Evolutionary conservation across 2,888 invertebrate species (phyloP), one percentile per base, ranked within the genome.

Genomic region (Sinhomidia bicolor): DNA sequence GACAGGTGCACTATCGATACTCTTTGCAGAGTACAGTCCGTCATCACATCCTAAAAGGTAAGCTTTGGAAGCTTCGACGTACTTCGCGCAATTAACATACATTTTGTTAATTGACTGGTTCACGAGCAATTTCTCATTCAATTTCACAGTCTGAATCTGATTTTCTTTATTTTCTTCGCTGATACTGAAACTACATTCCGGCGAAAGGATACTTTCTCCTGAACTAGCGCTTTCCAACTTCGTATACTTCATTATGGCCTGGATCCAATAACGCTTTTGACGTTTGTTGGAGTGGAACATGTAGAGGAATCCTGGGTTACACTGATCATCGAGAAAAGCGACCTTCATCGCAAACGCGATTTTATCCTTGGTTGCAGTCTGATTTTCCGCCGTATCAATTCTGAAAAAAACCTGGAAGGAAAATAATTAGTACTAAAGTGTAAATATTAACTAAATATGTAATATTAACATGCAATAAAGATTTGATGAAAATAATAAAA

Each of bases 31-130:
- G 91, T 94, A 95, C 0, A 96, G 93, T 0, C 96, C 96, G 90
- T 95, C 95, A 88, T 95, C 95, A 0, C 95, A 94, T 20, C 96
- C 96, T n/a, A 96, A 92, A 10, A 96, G 92, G 76, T 95, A 93
- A 23, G 90, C 17, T 10, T 80, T 32, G 0, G 74, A 57, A 9
- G 47, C 32, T 3, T 54, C 29, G 20, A 92, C 79, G 54, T 71
- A 71, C 32, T 87, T 76, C 1, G 86, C 85, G 76, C 90, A 90
- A 71, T 92, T 91, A 4, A 92, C 82, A 9, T 91, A 90, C 9
- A 92, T 17, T 2, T 80, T 78, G 0, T 86, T 7, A 6, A 3
- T 2, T 0, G 54, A 14, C 5, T 68, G 7, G n/a, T 80, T 44
- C 12, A 60, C 68, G 0, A 79, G 36, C 0, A 54, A 6, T 5